phyloP scores from a whole-genome alignment of 2,113 vertebrate genomes.

The Microcebus murinus region DNA sequence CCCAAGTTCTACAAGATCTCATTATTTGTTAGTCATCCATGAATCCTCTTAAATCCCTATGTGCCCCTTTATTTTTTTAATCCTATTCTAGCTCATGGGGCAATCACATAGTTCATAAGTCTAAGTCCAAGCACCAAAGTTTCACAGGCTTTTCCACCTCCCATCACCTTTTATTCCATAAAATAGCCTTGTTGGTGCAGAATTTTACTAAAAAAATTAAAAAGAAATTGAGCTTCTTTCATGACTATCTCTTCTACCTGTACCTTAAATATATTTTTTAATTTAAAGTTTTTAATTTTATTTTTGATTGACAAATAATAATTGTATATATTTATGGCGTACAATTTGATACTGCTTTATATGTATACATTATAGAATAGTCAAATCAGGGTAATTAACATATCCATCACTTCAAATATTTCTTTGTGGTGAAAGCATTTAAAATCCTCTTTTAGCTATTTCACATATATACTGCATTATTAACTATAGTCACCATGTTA shows the following conservation, averaged over 20 bases:
- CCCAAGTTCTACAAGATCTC: neutral
- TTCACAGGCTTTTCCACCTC: neutral
- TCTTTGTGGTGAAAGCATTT: neutral
- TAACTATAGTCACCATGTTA: neutral
- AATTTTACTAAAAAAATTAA: neutral
- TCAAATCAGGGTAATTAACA: neutral
- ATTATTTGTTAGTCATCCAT: neutral
- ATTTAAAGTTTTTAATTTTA: neutral
- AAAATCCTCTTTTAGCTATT: neutral
- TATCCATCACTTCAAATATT: neutral
- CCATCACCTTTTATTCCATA: neutral
- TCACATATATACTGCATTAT: neutral
- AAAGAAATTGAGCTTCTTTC: neutral
- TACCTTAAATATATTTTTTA: neutral
- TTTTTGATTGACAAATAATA: neutral
- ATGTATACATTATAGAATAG: neutral
- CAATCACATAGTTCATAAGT: neutral
- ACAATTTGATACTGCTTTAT: neutral
- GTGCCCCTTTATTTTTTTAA: neutral
- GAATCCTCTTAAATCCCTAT: constrained; percentile 12
- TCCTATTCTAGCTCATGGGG: neutral
- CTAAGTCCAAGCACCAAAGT: neutral
- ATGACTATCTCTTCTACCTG: neutral
- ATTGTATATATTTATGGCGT: neutral
- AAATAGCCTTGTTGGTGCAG: neutral